A percentile compares a stretch with the other conserved stretches of the same genome.
These are phyloP conservation scores for Gnatocerus cornutus DNA, from an alignment of 2,888 invertebrate genomes.

Conservation along the genomic window DNA sequence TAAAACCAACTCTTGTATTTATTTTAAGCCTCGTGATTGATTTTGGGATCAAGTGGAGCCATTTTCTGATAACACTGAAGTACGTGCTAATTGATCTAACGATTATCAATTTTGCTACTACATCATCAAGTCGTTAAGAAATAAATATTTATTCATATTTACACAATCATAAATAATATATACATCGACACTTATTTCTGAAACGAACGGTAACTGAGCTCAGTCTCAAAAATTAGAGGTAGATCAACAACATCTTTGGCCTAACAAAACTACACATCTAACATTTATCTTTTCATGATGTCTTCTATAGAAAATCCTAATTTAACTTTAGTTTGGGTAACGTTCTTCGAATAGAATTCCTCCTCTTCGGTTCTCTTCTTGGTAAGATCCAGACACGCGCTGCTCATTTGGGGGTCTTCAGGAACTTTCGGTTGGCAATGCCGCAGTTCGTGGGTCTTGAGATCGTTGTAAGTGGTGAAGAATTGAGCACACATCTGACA, in stretches of 20 bases:
- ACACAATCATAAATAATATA: slow-evolving; percentile 27
- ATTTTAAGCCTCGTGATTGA: not conserved
- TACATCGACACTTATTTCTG: slow-evolving; percentile 11
- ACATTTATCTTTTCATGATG: slow-evolving; percentile 86
- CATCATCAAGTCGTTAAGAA: slow-evolving; percentile 16
- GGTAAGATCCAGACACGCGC: slow-evolving; percentile 64
- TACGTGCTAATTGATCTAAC: slow-evolving; percentile 8
- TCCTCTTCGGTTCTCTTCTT: slow-evolving; percentile 52
- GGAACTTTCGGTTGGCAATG: slow-evolving; percentile 55
- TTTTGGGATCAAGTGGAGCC: not conserved
- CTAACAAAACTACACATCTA: slow-evolving; percentile 24
- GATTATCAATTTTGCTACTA: not conserved
- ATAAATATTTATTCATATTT: slow-evolving; percentile 43
- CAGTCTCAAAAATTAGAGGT: slow-evolving; percentile 45
- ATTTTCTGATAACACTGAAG: not conserved
- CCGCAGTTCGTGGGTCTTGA: slow-evolving; percentile 65
- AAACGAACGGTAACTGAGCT: slow-evolving; percentile 39
- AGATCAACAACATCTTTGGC: slow-evolving; percentile 52
- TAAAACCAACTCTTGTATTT: no score
- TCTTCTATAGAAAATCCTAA: slow-evolving; percentile 91
- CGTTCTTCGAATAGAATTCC: slow-evolving; percentile 5
- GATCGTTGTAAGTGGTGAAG: slow-evolving; percentile 65
- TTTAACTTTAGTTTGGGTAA: slow-evolving; percentile 70
- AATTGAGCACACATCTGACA: slow-evolving; percentile 65
- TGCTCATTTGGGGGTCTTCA: slow-evolving; percentile 52